Evolutionary conservation across 2,888 invertebrate species (phyloP).

Genomic region (Chironomus tentans): DNA sequence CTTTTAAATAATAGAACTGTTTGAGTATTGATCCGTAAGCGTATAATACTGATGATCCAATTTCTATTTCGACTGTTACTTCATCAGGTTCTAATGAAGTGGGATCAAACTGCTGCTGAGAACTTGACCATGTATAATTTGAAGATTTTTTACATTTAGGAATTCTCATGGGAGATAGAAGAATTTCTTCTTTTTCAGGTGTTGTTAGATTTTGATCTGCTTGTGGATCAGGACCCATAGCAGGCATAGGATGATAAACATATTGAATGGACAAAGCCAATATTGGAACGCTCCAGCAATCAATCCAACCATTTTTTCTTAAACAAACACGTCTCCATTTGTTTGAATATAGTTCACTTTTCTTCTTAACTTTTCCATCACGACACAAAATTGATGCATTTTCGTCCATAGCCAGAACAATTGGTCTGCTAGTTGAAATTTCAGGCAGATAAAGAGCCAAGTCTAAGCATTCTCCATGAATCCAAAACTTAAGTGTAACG

Average conservation of each 20-base stretch:
- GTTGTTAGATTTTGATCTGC: conserved; percentile 72
- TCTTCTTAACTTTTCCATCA: conserved; percentile 53
- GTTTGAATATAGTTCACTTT: conserved; percentile 46
- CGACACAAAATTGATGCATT: conserved; percentile 78
- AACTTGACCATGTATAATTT: conserved; percentile 56
- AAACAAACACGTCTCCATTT: conserved; percentile 80
- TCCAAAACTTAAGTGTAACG: conserved; percentile 82
- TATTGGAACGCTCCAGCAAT: conserved; percentile 93
- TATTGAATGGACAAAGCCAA: conserved; percentile 86
- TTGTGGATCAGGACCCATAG: conserved; percentile 77
- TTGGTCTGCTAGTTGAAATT: conserved; percentile 76
- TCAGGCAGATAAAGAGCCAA: conserved; percentile 84
- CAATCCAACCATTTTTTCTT: conserved; percentile 73
- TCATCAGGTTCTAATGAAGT: conserved; percentile 75
- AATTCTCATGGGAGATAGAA: conserved; percentile 85
- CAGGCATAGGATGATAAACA: conserved; percentile 85
- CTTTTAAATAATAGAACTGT: conserved; percentile 82
- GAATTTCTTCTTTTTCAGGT: conserved; percentile 87
- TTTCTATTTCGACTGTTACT: conserved; percentile 86
- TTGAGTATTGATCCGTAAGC: conserved; percentile 87
- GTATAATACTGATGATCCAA: conserved; percentile 85
- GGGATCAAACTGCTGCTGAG: conserved; percentile 74
- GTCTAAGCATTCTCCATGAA: conserved; percentile 91
- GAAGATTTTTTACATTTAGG: conserved; percentile 67
- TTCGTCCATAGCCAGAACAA: conserved; percentile 74